phyloP scores from a whole-genome alignment of 2,888 invertebrate species.

The Amorpha juglandis region DNA sequence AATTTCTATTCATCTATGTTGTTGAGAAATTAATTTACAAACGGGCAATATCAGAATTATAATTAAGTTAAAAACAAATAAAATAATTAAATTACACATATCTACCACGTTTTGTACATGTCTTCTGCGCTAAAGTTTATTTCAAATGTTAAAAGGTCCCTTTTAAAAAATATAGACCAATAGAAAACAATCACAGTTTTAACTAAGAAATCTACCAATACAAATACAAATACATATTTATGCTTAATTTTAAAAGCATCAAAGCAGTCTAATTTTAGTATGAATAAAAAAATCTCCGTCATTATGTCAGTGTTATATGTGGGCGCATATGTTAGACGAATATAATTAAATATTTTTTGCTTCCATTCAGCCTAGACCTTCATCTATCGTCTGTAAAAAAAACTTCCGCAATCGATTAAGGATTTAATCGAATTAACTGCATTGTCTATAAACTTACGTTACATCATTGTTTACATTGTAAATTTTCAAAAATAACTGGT shows the following conservation, averaged over 20 bases:
- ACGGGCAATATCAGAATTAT: no score
- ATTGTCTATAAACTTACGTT: conserved; percentile 13
- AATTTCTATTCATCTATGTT: no score
- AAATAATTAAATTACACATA: no score
- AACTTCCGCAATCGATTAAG: conserved; percentile 28
- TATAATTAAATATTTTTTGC: conserved; percentile 36
- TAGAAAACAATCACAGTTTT: no score
- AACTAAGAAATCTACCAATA: not conserved
- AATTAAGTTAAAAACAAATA: no score
- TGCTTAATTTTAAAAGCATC: not conserved
- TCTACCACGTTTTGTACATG: no score
- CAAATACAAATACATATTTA: not conserved
- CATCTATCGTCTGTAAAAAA: conserved; percentile 20
- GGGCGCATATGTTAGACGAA: conserved; percentile 28
- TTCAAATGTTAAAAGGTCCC: no score
- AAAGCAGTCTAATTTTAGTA: conserved; percentile 6
- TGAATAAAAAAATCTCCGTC: conserved; percentile 20
- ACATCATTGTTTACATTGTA: conserved; percentile 2
- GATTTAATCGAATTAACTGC: conserved; percentile 13
- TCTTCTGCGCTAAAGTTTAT: no score
- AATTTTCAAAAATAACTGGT: not conserved
- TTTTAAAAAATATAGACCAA: no score
- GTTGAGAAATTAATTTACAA: no score
- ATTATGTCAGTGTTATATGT: conserved; percentile 26
- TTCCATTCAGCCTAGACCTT: conserved; percentile 29